A percentile compares a stretch with the other conserved stretches of the same genome.
Evolutionary conservation across 2,888 invertebrate species (phyloP).

Genomic region (Andrena flavipes): DNA sequence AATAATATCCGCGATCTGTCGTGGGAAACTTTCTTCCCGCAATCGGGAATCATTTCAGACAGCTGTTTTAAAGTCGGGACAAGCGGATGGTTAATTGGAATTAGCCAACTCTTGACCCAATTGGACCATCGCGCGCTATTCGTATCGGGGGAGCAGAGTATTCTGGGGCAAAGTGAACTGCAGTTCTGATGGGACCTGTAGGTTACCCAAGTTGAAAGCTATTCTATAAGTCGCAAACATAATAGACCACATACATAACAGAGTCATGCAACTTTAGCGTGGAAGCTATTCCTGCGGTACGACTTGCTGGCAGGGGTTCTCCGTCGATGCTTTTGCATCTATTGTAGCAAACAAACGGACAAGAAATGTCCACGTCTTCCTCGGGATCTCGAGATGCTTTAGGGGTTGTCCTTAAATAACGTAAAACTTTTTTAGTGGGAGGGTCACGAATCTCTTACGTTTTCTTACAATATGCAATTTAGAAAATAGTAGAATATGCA

Average conservation of each 20-base stretch:
- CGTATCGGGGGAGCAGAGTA: slow-evolving; percentile 24
- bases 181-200: slow-evolving; percentile 71
- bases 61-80: too few species aligned
- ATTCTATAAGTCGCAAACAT: slow-evolving; percentile 77
- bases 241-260: slow-evolving; percentile 74
- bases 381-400: background rate
- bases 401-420: too few species aligned
- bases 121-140: slow-evolving; percentile 7
- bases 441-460: too few species aligned
- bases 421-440: too few species aligned
- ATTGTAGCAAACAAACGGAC: too few species aligned
- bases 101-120: slow-evolving; percentile 43
- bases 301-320: slow-evolving; percentile 73
- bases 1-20: background rate
- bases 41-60: too few species aligned
- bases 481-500: too few species aligned
- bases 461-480: too few species aligned
- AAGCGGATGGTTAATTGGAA: background rate
- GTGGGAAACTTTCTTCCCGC: background rate
- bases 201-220: slow-evolving; percentile 71
- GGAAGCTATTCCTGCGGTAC: slow-evolving; percentile 71
- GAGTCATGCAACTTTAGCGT: slow-evolving; percentile 73
- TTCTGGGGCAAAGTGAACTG: slow-evolving; percentile 32
- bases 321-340: slow-evolving; percentile 16
- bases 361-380: background rate